Evolutionary conservation across 2,888 invertebrate species (phyloP).

Genomic region (Orthonevra nobilis): DNA sequence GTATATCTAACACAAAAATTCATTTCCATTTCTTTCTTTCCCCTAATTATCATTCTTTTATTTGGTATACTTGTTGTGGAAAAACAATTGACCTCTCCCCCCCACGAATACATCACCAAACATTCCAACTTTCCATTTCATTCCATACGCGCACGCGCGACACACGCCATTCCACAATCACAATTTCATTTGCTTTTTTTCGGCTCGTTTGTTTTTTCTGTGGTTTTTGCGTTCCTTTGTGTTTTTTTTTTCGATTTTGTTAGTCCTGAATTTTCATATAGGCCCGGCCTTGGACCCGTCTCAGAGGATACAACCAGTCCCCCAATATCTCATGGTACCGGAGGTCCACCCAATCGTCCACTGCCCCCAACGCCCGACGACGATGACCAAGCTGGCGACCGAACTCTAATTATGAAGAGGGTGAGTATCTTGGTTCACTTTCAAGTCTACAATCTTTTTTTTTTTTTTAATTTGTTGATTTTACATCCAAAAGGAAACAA

Average conservation of each 20-base stretch:
- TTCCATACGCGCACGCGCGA: constrained; percentile 34
- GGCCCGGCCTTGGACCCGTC: constrained; percentile 85
- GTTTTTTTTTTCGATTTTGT: constrained; percentile 78
- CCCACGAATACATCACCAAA: constrained; percentile 7
- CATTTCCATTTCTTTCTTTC: constrained; percentile 62
- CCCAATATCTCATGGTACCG: constrained; percentile 79
- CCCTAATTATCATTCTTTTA: constrained; percentile 65
- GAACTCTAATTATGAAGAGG: constrained; percentile 95
- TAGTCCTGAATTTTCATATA: constrained; percentile 92
- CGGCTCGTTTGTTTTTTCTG: constrained; percentile 68
- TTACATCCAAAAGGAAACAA: constrained; percentile 44
- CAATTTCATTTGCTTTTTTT: constrained; percentile 63
- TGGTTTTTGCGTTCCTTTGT: constrained; percentile 72
- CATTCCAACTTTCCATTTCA: constrained; percentile 70
- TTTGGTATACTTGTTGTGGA: background rate
- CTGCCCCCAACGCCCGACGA: constrained; percentile 97
- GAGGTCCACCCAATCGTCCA: constrained; percentile 93
- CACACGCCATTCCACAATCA: constrained; percentile 47
- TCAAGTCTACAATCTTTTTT: constrained; percentile 61
- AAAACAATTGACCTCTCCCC: constrained; percentile 7
- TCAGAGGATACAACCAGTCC: constrained; percentile 81
- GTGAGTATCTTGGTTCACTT: constrained; percentile 83
- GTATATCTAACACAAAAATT: constrained; percentile 60
- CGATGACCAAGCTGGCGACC: constrained; percentile 89
- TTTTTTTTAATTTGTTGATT: constrained; percentile 42